phyloP scores from a whole-genome alignment of 1,140 invertebrate genomes.

The Anagrus nilaparvatae region DNA sequence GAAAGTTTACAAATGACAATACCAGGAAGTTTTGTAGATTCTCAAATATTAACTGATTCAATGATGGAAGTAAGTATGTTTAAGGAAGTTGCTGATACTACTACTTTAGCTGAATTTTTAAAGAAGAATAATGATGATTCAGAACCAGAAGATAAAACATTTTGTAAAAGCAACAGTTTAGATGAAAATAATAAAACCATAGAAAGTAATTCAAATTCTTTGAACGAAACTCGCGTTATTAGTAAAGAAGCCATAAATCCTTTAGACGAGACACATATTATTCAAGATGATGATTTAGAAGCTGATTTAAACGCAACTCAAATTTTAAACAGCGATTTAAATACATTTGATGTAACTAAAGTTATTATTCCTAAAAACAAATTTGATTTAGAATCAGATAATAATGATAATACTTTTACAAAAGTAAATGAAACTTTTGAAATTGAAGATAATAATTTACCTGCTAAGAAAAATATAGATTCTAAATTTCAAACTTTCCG shows the following conservation, averaged over 20 bases:
- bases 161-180: conserved; percentile 4
- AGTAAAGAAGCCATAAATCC: too few relatives aligned
- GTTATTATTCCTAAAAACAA: too few relatives aligned
- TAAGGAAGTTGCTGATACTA: conserved; percentile 20
- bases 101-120: conserved; percentile 11
- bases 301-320: too few relatives aligned
- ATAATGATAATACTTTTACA: too few relatives aligned
- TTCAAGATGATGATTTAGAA: too few relatives aligned
- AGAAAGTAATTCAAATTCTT: too few relatives aligned
- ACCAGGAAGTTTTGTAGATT: conserved; percentile 21
- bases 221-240: too few relatives aligned
- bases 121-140: conserved; percentile 10
- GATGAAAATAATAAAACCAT: too few relatives aligned
- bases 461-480: not conserved
- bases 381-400: too few relatives aligned
- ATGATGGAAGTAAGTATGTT: conserved; percentile 37
- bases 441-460: not conserved
- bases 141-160: conserved; percentile 6
- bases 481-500: conserved; percentile 7
- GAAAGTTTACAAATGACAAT: conserved; percentile 13
- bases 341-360: too few relatives aligned
- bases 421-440: conserved; percentile 12
- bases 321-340: too few relatives aligned
- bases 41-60: conserved; percentile 30
- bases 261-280: too few relatives aligned